Conservation (phyloP, 2,113 vertebrate species). For the Chloropsis cyanopogon region DNA sequence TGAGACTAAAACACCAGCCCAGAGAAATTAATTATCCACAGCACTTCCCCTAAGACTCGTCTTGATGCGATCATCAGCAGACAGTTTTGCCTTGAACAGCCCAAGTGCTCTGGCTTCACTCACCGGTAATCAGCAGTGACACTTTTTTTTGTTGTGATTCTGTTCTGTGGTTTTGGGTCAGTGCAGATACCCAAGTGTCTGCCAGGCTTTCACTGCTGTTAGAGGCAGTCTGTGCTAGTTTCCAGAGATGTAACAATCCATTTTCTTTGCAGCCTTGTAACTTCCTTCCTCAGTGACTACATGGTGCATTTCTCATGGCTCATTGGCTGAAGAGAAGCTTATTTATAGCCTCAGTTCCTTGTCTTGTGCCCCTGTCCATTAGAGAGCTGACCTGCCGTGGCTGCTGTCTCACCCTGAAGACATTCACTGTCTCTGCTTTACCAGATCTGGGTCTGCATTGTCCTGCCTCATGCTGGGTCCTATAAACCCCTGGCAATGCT, state of each 20-base stretch:
- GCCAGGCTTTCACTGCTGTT: not conserved
- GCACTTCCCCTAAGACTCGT: not conserved
- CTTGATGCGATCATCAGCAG: not conserved
- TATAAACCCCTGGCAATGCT: not conserved
- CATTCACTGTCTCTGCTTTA: not conserved
- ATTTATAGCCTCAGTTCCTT: constrained; percentile 29
- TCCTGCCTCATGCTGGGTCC: not conserved
- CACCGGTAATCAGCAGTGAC: not conserved
- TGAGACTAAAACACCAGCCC: not conserved
- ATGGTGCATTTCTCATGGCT: not conserved
- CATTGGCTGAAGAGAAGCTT: not conserved
- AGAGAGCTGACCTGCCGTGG: not conserved
- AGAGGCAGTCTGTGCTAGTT: not conserved
- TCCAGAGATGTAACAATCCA: not conserved
- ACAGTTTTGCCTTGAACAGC: not conserved
- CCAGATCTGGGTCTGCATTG: not conserved
- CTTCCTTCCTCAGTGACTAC: constrained; percentile 35
- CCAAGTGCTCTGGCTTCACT: not conserved
- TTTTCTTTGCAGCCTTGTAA: constrained; percentile 14
- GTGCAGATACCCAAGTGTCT: not conserved
- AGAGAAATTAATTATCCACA: not conserved
- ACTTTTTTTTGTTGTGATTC: not conserved
- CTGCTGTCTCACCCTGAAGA: constrained; percentile 3
- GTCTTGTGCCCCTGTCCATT: not conserved
- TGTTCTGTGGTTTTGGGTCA: not conserved